Evolutionary conservation across 2,797 vertebrate genomes (phyloP), one percentile per base, ranked within the genome.

Genomic region (Helostoma temminkii): DNA sequence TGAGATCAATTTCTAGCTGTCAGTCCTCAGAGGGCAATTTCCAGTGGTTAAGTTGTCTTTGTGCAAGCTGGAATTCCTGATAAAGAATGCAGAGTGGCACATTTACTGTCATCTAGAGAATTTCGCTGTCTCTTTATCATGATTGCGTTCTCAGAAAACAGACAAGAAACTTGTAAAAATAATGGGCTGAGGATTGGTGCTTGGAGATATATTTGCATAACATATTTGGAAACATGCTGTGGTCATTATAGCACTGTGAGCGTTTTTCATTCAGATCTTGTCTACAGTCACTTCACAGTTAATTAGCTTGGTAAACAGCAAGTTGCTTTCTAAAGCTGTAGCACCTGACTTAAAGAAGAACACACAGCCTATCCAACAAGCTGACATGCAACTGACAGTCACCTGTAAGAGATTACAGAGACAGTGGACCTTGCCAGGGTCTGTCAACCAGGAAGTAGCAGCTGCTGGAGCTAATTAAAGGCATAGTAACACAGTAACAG

Each of bases 391-490:
- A 78, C 81, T 83, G 84, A 87, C 82, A 81, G 84, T 91, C 91
- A 94, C 93, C 92, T 94, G 93, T 85, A 89, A 92, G 78, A 87
- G 81, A 94, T 95, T 93, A 95, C 72, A 79, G 58, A 84, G 87
- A 85, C 74, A 89, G 88, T 66, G 79, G 62, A 79, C 93, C 89
- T 89, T 90, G 93, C 93, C 80, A 85, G 61, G 79, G 82, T 87
- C 74, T 86, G 82, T 88, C 80, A 91, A 89, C 93, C 92, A 95
- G 94, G 93, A 96, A 95, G 87, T 83, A 90, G 88, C 93, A 93
- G 93, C 93, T 89, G 85, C 94, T 94, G 94, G 94, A 95, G 93
- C 94, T 96, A 94, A 96, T 98, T 95, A 96, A 93, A 91, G 66
- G 89, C 89, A 86, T 85, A 92, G 94, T 93, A 95, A 93, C 87